Conservation (phyloP, 2,797 vertebrate species). For the Coregonus sp. region DNA sequence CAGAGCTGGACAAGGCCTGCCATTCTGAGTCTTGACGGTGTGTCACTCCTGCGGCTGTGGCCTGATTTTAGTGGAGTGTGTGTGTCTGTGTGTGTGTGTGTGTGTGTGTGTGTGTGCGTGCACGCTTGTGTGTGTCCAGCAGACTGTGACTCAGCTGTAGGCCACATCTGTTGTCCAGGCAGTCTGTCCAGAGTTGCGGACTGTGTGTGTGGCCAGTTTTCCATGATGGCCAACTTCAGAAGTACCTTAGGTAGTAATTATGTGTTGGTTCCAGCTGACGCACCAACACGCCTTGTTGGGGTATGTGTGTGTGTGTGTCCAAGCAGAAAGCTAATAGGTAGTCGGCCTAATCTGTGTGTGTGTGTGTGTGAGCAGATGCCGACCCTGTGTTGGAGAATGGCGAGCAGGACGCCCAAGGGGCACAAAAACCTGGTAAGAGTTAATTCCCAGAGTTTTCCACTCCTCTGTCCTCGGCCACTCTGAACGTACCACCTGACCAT, state of each 20-base stretch:
- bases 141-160: slow-evolving; percentile 51
- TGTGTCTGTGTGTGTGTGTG: neutral
- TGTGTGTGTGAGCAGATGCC: slow-evolving; percentile 61
- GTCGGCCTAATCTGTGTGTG: slow-evolving; percentile 12
- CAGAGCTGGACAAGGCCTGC: slow-evolving; percentile 50
- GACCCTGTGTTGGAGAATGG: slow-evolving; percentile 82
- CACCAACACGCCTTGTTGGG: slow-evolving; percentile 4
- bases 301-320: slow-evolving; percentile 32
- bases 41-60: slow-evolving; percentile 45
- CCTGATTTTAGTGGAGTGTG: neutral
- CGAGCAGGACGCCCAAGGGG: slow-evolving; percentile 78
- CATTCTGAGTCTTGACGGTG: slow-evolving; percentile 48
- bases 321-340: slow-evolving; percentile 8
- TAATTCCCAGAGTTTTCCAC: slow-evolving; percentile 35
- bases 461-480: slow-evolving; percentile 27
- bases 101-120: no score
- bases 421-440: slow-evolving; percentile 81
- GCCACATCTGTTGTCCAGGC: slow-evolving; percentile 50
- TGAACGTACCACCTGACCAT: slow-evolving; percentile 13
- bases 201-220: slow-evolving; percentile 41
- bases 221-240: slow-evolving; percentile 49
- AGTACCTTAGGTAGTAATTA: slow-evolving; percentile 52
- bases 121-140: neutral
- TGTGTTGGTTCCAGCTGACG: slow-evolving; percentile 62
- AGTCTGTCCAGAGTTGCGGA: slow-evolving; percentile 58